phyloP scores from a whole-genome alignment of 2,797 vertebrate species.

The Moxostoma hubbsi region DNA sequence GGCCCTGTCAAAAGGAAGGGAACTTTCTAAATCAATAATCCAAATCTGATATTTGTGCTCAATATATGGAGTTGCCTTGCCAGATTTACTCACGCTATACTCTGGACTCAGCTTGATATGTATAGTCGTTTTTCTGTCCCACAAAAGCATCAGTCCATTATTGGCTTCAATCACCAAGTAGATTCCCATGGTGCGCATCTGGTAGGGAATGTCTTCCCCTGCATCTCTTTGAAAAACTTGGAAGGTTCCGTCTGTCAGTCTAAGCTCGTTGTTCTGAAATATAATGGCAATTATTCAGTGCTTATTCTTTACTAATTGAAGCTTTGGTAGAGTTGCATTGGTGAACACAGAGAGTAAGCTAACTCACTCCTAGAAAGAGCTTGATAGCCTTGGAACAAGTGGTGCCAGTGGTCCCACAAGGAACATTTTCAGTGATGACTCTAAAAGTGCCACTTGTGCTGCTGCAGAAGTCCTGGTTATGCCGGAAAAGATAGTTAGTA shows the following conservation, averaged over 20 bases:
- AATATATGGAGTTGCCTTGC: too few species aligned
- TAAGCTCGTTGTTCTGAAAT: constrained; percentile 83
- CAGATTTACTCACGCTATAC: constrained; percentile 78
- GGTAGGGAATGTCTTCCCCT: constrained; percentile 70
- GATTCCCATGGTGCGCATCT: constrained; percentile 83
- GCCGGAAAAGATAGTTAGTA: neutral
- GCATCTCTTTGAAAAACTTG: constrained; percentile 74
- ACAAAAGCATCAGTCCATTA: constrained; percentile 83
- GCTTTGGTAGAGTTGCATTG: neutral
- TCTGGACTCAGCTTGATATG: constrained; percentile 83
- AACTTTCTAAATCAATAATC: neutral
- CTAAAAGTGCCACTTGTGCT: constrained; percentile 77
- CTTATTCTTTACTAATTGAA: neutral
- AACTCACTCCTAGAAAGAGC: constrained; percentile 82
- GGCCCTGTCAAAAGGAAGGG: constrained; percentile 70
- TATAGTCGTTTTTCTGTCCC: constrained; percentile 91
- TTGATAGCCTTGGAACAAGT: constrained; percentile 93
- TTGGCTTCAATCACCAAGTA: constrained; percentile 83
- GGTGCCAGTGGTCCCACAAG: constrained; percentile 88
- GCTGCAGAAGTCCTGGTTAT: constrained; percentile 81
- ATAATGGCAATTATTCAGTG: neutral
- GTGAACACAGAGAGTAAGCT: neutral
- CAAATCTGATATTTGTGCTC: neutral
- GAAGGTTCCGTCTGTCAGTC: constrained; percentile 80
- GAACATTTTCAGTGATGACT: constrained; percentile 89